A percentile compares a stretch with the other conserved stretches of the same genome.
Conservation (phyloP, 2,888 invertebrate species). For the Mylabris sibirica region DNA sequence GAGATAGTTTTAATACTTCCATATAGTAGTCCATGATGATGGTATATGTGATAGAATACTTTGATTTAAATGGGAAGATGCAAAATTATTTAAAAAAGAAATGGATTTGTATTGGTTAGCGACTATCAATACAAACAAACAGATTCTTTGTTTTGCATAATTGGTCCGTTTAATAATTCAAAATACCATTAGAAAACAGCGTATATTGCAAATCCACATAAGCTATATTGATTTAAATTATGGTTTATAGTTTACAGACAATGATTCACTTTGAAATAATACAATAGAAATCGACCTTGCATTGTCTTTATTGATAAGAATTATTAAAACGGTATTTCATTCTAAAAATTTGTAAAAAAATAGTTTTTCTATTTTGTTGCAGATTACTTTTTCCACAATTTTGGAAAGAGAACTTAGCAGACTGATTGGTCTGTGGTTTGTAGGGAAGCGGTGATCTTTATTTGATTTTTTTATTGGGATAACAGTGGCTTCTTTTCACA, state of each 20-base stretch:
- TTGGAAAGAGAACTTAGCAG: background rate
- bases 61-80: background rate
- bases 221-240: too few species aligned
- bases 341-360: too few species aligned
- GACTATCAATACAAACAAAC: background rate
- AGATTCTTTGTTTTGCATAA: background rate
- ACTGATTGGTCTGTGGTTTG: background rate
- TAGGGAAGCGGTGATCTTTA: background rate
- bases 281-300: too few species aligned
- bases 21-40: background rate
- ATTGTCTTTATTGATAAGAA: too few species aligned
- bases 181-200: too few species aligned
- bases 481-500: background rate
- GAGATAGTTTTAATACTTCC: background rate
- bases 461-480: background rate
- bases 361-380: background rate
- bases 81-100: background rate
- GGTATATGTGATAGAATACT: background rate
- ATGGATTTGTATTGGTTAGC: too few species aligned
- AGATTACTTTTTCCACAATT: background rate
- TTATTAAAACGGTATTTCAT: too few species aligned
- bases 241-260: too few species aligned
- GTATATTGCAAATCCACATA: too few species aligned
- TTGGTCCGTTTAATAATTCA: too few species aligned
- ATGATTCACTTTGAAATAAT: too few species aligned